phyloP scores from a whole-genome alignment of 2,113 vertebrate genomes.

The Phoxinus phoxinus region DNA sequence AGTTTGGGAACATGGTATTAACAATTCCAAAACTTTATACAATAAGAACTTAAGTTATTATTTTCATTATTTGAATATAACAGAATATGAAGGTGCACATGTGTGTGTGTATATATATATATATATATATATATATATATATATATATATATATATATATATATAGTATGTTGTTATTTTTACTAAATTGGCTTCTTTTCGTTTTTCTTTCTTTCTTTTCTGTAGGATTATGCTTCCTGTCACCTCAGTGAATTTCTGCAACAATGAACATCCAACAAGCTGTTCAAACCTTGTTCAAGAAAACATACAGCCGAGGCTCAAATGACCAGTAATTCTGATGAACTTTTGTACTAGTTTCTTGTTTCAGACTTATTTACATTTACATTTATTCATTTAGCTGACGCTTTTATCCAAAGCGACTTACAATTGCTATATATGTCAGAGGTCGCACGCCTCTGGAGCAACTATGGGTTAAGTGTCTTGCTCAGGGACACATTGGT shows the following conservation, averaged over 20 bases:
- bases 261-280: not conserved
- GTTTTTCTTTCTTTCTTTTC: not conserved
- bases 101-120: too few species aligned
- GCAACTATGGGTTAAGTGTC: too few species aligned
- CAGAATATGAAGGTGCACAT: not conserved
- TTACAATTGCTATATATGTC: too few species aligned
- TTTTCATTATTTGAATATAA: not conserved
- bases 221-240: fast-evolving
- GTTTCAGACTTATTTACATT: too few species aligned
- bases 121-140: not conserved
- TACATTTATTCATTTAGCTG: too few species aligned
- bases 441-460: too few species aligned
- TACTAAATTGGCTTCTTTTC: not conserved
- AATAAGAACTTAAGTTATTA: not conserved
- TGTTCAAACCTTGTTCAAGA: not conserved
- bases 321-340: not conserved
- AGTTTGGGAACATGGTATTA: not conserved
- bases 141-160: not conserved
- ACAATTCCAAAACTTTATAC: not conserved
- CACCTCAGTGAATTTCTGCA: not conserved
- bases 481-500: too few species aligned
- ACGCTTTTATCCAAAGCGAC: too few species aligned
- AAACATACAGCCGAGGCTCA: not conserved
- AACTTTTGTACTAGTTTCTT: not conserved
- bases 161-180: not conserved